Evolutionary conservation across 2,797 vertebrate genomes (phyloP).

Genomic region (Bucorvus abyssinicus): DNA sequence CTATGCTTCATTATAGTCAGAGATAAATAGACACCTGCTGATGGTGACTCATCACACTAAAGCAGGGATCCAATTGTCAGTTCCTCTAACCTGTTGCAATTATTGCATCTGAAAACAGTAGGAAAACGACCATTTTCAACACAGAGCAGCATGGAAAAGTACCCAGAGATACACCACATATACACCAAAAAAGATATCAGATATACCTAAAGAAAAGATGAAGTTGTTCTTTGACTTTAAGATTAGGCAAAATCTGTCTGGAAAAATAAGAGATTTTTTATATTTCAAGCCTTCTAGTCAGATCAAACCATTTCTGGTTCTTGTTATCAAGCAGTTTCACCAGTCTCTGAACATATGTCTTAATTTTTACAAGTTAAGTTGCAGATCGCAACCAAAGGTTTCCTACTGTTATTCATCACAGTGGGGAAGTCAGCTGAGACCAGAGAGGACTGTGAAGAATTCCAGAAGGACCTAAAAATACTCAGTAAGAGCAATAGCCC

Average conservation of each 20-base stretch:
- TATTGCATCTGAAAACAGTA: not conserved
- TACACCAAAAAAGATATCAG: not conserved
- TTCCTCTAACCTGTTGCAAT: not conserved
- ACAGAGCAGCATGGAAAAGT: not conserved
- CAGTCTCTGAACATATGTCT: not conserved
- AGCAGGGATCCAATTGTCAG: not conserved
- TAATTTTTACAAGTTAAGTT: not conserved
- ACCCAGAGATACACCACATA: not conserved
- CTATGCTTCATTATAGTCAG: not conserved
- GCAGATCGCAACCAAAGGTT: not conserved
- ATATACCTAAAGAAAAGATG: not conserved
- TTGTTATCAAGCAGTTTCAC: not conserved
- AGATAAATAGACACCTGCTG: constrained; percentile 47
- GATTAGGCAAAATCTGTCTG: not conserved
- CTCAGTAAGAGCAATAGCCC: not conserved
- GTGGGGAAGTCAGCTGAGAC: not conserved
- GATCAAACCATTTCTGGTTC: not conserved
- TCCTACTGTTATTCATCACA: not conserved
- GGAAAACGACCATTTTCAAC: not conserved
- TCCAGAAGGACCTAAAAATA: constrained; percentile 56
- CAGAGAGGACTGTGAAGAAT: constrained; percentile 4
- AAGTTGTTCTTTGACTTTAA: not conserved
- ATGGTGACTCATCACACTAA: constrained; percentile 42
- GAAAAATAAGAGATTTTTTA: not conserved
- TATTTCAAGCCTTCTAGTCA: not conserved